phyloP scores from a whole-genome alignment of 2,888 invertebrate species.

The Orgyia antiqua region DNA sequence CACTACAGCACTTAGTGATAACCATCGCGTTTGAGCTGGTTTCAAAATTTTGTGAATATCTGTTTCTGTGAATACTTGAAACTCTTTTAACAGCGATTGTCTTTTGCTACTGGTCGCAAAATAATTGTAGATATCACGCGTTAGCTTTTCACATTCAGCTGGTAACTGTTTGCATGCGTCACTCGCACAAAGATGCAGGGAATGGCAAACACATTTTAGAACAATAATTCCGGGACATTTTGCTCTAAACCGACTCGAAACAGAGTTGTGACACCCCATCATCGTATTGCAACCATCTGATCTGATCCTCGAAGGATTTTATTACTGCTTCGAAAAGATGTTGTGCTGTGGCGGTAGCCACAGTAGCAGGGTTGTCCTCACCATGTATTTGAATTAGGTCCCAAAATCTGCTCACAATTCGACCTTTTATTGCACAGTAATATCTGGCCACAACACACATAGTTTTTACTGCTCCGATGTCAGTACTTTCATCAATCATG shows the following conservation, averaged over 20 bases:
- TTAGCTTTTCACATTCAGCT: not conserved
- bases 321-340: not conserved
- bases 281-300: slow-evolving; percentile 17
- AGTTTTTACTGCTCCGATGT: slow-evolving; percentile 3
- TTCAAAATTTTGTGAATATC: slow-evolving; percentile 11
- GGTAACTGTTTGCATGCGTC: slow-evolving; percentile 11
- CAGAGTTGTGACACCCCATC: slow-evolving; percentile 17
- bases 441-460: slow-evolving; percentile 8
- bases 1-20: slow-evolving; percentile 7
- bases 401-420: slow-evolving; percentile 7
- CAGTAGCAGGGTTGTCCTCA: not conserved
- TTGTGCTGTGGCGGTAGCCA: slow-evolving; percentile 1
- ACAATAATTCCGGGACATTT: slow-evolving; percentile 8
- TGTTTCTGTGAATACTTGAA: slow-evolving; percentile 11
- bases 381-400: slow-evolving; percentile 9
- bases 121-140: slow-evolving; percentile 1
- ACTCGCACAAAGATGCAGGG: slow-evolving; percentile 6
- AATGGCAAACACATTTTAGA: slow-evolving; percentile 8
- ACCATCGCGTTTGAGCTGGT: slow-evolving; percentile 9
- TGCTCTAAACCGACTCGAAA: slow-evolving; percentile 11
- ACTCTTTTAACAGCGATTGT: slow-evolving; percentile 3
- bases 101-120: not conserved
- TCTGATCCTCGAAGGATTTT: slow-evolving; percentile 7
- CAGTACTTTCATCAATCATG: slow-evolving; percentile 4
- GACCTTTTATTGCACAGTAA: slow-evolving; percentile 3